A percentile compares a stretch with the other conserved stretches of the same genome.
phyloP scores from a whole-genome alignment of 2,113 vertebrate species.

The Elaphurus davidianus region DNA sequence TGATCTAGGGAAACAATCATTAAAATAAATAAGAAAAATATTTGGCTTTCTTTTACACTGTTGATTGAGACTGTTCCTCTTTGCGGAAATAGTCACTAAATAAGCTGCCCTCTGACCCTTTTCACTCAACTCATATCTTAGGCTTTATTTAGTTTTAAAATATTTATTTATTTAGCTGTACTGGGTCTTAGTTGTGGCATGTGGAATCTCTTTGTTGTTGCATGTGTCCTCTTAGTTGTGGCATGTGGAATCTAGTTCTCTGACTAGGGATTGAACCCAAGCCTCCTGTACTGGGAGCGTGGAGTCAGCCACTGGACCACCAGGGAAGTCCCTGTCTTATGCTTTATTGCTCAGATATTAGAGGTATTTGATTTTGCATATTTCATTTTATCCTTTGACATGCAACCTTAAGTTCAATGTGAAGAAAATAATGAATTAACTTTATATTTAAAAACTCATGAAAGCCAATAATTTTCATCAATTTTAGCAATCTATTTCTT shows the following conservation, averaged over 20 bases:
- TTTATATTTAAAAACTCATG: neutral
- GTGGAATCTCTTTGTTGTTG: neutral
- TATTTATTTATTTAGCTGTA: neutral
- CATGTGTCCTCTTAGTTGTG: no score
- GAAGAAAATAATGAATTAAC: neutral
- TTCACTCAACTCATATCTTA: neutral
- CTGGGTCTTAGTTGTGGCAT: neutral
- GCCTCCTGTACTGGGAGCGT: neutral
- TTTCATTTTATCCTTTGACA: neutral
- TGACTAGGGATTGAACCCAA: neutral
- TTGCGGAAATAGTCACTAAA: neutral
- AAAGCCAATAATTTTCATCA: neutral
- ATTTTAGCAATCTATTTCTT: neutral
- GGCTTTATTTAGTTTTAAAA: neutral
- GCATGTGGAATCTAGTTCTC: neutral
- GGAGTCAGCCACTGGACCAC: neutral
- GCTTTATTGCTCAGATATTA: neutral
- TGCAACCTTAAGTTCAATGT: neutral
- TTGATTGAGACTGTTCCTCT: neutral
- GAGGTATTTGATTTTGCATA: neutral
- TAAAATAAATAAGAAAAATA: neutral
- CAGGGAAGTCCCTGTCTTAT: neutral
- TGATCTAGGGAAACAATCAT: neutral
- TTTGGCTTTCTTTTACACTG: neutral
- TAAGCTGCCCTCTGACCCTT: neutral